Evolutionary conservation across 2,888 invertebrate genomes (phyloP), one percentile per base, ranked within the genome.

Genomic region (Drosophila paramelanica): DNA sequence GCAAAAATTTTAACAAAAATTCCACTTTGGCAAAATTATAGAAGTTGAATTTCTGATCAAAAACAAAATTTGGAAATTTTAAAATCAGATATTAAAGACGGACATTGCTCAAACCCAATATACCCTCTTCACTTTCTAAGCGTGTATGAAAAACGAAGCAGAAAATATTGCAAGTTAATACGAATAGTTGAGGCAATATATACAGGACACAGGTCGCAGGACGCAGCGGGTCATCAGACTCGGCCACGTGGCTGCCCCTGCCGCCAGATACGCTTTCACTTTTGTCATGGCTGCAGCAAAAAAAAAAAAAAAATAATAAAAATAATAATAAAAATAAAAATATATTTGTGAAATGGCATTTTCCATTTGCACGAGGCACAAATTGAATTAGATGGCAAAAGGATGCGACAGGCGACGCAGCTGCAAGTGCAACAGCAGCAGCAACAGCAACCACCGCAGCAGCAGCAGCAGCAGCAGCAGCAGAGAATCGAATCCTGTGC

Each of bases 381-480:
- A 88, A 84, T 84, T 84, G 83, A 84, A 84, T 88, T 84, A 84
- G 85, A 81, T 62, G 79, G 45, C 53, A 46, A 41, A 50, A 68
- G 67, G 62, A 67, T 43, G 59, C 36, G 43, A 52, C 47, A 52
- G 41, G 36, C 46, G 45, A 8, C 14, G 62, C 81, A 80, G 79
- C 85, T 81, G 79, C 88, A 82, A 82, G 85, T 82, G 88, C 88
- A 84, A 14, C 64, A 52, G 20, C 47, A 67, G 43, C 61, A 57
- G 56, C 72, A 33, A 43, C 58, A 58, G 56, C 72, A 36, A 13
- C 36, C 55, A 60, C 72, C 38, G 23, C 25, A 8, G 36, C 27
- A 13, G 38, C 27, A 5, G 23, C 36, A 1, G 20, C 23, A 2
- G 31, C 31, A 57, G 56, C 72, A 33, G 33, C 33, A 57, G 56